These are phyloP conservation scores for Cryptocheilus praepositus DNA, from an alignment of 2,888 invertebrate species.

Conservation along the genomic window DNA sequence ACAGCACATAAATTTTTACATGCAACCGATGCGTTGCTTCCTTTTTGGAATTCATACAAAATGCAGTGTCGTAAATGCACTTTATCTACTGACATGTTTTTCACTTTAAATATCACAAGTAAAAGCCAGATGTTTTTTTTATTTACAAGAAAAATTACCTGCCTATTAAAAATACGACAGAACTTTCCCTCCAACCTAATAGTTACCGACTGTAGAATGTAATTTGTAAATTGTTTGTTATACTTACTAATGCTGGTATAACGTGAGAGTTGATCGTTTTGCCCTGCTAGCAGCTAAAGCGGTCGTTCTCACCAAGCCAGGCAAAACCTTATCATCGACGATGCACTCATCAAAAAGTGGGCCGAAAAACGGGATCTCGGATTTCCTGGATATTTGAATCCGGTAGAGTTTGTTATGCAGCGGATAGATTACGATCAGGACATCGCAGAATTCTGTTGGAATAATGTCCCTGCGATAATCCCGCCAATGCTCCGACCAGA, in stretches of 20 bases:
- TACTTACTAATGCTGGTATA: conserved; percentile 92
- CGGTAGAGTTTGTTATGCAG: conserved; percentile 89
- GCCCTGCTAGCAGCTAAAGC: conserved; percentile 94
- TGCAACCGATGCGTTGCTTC: no score
- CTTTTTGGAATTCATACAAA: no score
- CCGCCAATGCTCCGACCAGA: conserved; percentile 98
- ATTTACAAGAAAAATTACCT: no score
- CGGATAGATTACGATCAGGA: conserved; percentile 97
- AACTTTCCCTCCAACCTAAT: no score
- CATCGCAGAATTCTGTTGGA: conserved; percentile 99
- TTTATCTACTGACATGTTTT: no score
- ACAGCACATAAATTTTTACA: no score
- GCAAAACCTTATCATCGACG: conserved; percentile 83
- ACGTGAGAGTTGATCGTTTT: conserved; percentile 90
- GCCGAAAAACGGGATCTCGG: conserved; percentile 90
- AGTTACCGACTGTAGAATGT: no score
- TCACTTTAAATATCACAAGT: no score
- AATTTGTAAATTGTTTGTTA: background rate
- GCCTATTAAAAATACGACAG: no score
- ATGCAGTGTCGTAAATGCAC: no score
- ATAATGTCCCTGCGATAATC: conserved; percentile 97
- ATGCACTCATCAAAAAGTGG: conserved; percentile 96
- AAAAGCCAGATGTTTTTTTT: no score
- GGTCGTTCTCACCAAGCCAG: conserved; percentile 91
- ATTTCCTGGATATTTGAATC: conserved; percentile 86